Conservation (phyloP, 2,113 vertebrate species). For the Orientallactaga bullata region DNA sequence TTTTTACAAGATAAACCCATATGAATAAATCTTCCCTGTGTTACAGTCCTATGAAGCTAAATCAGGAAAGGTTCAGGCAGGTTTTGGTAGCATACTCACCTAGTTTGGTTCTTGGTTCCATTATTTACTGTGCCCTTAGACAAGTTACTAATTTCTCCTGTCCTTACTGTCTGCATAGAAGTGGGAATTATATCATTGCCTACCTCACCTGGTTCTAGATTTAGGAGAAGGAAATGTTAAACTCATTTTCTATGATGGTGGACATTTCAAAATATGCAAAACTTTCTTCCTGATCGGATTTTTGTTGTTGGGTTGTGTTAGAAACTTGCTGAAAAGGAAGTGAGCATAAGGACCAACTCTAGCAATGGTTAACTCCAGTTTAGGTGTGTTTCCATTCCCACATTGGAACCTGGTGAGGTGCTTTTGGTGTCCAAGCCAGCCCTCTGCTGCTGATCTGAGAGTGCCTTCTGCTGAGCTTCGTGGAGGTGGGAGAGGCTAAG, state of each 20-base stretch:
- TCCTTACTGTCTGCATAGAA: neutral
- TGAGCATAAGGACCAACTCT: neutral
- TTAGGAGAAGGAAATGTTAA: neutral
- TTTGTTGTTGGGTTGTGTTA: neutral
- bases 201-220: neutral
- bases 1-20: neutral
- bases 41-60: neutral
- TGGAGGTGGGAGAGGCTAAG: neutral
- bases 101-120: neutral
- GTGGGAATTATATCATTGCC: neutral
- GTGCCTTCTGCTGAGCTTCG: neutral
- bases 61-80: neutral
- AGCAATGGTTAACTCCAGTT: neutral
- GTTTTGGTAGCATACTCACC: neutral
- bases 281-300: neutral
- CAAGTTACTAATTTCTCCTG: neutral
- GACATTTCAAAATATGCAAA: neutral
- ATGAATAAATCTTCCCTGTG: neutral
- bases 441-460: neutral
- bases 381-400: neutral
- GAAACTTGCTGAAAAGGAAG: neutral
- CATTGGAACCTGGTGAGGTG: neutral
- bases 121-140: neutral
- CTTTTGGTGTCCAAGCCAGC: neutral
- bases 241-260: neutral